Base-by-base conservation (phyloP, 2,797 vertebrate species). In the Merluccius polli region DNA sequence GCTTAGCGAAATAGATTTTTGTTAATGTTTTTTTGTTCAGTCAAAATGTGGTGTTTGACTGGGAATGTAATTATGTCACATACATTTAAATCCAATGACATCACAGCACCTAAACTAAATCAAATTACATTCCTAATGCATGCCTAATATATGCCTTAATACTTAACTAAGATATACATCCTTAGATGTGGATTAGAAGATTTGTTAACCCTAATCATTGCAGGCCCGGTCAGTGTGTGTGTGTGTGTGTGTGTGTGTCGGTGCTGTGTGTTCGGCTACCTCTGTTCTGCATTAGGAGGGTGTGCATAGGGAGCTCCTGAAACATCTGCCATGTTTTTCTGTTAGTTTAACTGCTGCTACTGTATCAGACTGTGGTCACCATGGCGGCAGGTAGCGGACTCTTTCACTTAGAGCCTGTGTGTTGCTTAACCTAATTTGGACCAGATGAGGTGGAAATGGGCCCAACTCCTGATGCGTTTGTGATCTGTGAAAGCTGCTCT, bases 331-430 rank as follows among this genome's bases (percentile, higher is more conserved):
- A 86, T 92, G 89, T 91, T 91, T 92, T 91, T 90, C 78, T 93
- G 89, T 93, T 92, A 91, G 88, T 92, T 93, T 92, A 93, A 93
- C 87, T 91, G 90, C 90, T 93, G 91, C 93, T 93, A 92, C 92
- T 90, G 90, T 92, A 92, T 90, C 89, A 89, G 88, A 82, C 86
- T 92, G 90, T 91, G 91, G 90, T 92, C 91, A 90, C 88, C 81
- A 86, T 88, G 90, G 88, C 85, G 85, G 89, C 90, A 93, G 92
- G 92, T 93, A 93, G 90, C 90, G 80, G 90, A 91, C 85, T 84
- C 84, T 90, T 92, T 86, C 90, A 88, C 85, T 90, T 85, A 88
- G 82, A 86, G 88, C 85, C 86, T 80, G 87, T 78, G 82, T 91
- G 89, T 89, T 93, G 83, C 86, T 89, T 76, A 80, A 86, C 84